phyloP scores from a whole-genome alignment of 2,797 vertebrate genomes.

The Enteromius argenteus region DNA sequence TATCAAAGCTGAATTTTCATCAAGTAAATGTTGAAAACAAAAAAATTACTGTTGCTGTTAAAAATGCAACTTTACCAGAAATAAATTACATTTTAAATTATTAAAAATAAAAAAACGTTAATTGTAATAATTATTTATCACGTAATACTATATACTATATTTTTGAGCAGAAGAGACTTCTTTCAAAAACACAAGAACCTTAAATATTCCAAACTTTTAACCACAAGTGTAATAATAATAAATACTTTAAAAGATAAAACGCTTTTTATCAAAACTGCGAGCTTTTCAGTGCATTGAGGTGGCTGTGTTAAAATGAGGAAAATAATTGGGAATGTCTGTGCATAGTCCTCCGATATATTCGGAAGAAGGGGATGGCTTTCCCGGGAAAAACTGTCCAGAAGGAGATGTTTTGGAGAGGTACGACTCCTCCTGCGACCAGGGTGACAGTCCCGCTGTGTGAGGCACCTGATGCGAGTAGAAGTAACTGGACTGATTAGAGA shows the following conservation, averaged over 20 bases:
- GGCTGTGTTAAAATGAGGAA: conserved; percentile 62
- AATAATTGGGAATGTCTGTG: conserved; percentile 71
- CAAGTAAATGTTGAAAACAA: no score
- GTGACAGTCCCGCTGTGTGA: conserved; percentile 62
- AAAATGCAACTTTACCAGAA: neutral
- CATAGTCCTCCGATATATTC: conserved; percentile 65
- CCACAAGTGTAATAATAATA: neutral
- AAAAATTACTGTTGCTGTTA: neutral
- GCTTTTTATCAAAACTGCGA: neutral
- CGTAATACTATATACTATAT: neutral
- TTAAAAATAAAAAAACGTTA: neutral
- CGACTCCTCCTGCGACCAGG: conserved; percentile 67
- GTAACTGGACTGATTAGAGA: conserved; percentile 78
- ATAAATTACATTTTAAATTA: neutral
- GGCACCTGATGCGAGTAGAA: conserved; percentile 78
- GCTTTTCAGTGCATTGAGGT: conserved; percentile 51
- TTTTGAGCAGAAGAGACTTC: neutral
- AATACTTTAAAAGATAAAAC: neutral
- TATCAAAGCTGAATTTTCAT: neutral
- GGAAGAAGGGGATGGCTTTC: conserved; percentile 65
- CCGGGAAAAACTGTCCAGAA: conserved; percentile 63
- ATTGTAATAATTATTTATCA: neutral
- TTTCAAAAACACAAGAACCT: neutral
- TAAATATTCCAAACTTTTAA: neutral
- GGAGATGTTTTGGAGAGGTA: conserved; percentile 59